Base-by-base conservation (phyloP, 2,888 invertebrate species). In the Minunthozetes semirufus region DNA sequence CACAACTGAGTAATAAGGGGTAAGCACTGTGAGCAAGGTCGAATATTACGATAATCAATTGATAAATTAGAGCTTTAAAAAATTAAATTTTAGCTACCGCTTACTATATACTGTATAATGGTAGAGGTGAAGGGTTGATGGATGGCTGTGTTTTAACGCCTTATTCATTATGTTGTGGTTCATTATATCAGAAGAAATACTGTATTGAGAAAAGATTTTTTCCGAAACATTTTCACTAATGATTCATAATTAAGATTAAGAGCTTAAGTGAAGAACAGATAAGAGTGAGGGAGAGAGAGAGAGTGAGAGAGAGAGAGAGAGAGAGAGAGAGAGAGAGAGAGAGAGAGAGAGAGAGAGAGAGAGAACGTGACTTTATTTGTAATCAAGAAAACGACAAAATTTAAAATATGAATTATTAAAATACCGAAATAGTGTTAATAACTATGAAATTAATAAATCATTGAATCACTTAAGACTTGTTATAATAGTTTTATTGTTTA, bases 81-180 rank as follows among this genome's bases (percentile, higher is more conserved):
- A 33, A 33, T 33, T 6, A 33, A 33, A 33, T 33, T 4, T 33
- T 4, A 33, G 4, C 33, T 9, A 33, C 4, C 33, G 9, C 9
- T 33, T 33, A n/a, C n/a, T n/a, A n/a, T n/a, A n/a, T n/a, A n/a
- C n/a, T 33, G 33, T 33, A 9, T 13, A 59, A 59, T 19, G 19
- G 17, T 5, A 59, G 5, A 33, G 33, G 19, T 22, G 25, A 59
- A 59, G 59, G 59, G 25, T 59, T 59, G 19, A 59, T 33, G 33
- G 19, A 59, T 19, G 3, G 19, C 11, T 59, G 22, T 25, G 19
- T 59, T 59, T 59, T 59, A 59, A 59, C 59, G 59, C 59, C 59
- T 59, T 59, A 59, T 59, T 59, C 59, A 59, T 59, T 59, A 59
- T 59, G 59, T 59, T 59, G 59, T 22, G 59, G 59, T 59, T 59